Conservation (phyloP, 1,140 invertebrate genomes). For the Drosophila serrata region DNA sequence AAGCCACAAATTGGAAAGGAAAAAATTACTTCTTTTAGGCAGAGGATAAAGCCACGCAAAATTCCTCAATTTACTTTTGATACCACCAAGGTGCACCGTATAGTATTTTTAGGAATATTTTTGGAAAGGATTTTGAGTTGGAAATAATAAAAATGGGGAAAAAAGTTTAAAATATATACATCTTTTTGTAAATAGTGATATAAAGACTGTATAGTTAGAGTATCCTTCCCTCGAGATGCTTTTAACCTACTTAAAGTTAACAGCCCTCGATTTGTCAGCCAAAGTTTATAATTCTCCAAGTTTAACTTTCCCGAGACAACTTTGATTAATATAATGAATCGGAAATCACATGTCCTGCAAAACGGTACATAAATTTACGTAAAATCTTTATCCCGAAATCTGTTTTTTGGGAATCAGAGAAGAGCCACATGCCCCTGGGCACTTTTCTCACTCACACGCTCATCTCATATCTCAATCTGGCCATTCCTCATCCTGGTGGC, state of each 20-base stretch:
- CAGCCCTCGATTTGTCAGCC: background rate
- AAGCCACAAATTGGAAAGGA: slow-evolving; percentile 35
- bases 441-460: slow-evolving; percentile 35
- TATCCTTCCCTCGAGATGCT: too few relatives aligned
- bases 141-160: background rate
- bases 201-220: too few relatives aligned
- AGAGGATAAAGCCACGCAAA: slow-evolving; percentile 1
- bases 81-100: background rate
- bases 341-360: slow-evolving; percentile 10
- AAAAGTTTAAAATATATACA: background rate
- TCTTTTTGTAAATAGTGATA: background rate
- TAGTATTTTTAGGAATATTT: background rate
- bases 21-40: slow-evolving; percentile 52
- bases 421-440: slow-evolving; percentile 7
- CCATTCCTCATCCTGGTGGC: slow-evolving; percentile 56
- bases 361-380: background rate
- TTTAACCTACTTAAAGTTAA: background rate
- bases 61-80: slow-evolving; percentile 39
- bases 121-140: background rate
- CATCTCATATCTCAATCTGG: slow-evolving; percentile 73
- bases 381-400: slow-evolving; percentile 11
- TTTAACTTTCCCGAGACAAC: background rate
- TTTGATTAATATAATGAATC: slow-evolving; percentile 3
- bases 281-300: too few relatives aligned
- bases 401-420: slow-evolving; percentile 29